Base-by-base conservation (phyloP, 2,888 invertebrate species). In the Liodrosophila aerea region DNA sequence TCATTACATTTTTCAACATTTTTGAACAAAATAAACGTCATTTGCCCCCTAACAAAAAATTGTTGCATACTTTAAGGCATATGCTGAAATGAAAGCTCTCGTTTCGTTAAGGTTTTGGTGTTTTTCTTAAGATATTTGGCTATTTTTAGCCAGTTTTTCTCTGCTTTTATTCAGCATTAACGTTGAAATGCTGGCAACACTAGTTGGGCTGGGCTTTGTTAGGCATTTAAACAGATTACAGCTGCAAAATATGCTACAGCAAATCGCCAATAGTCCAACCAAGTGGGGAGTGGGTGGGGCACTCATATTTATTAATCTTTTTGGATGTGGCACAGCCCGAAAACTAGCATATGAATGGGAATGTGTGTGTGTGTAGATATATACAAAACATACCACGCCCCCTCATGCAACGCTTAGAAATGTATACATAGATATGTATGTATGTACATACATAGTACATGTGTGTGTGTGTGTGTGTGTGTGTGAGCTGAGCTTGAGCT, bases 211-310 rank as follows among this genome's bases (percentile, higher is more conserved):
- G n/a, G n/a, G n/a, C 76, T 80, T 76, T 76, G 77, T 76, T 81
- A 78, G 81, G 78, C 81, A 77, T 81, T 78, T 78, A 78, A 78
- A 78, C 81, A 69, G 78, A 78, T 78, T 78, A 81, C 78, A 81
- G 77, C 78, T 76, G 64, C 76, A 81, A 77, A 81, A 77, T 81
- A 73, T 76, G 78, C 73, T 73, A 80, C 67, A 75, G 64, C 52
- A 64, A 60, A 60, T 60, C 60, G 64, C 45, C 70, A 72, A 64
- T 60, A 60, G 73, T 40, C 56, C 18, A 34, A 34, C 34, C 16
- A 36, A 15, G 5, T 15, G n/a, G n/a, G n/a, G n/a, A 12, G 15
- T 27, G 41, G 52, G 44, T 36, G 56, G 54, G 51, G 44, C 64
- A 80, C 69, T 81, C 78, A 78, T 76, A 80, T 81, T 81, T 76